Conservation (phyloP, 2,888 invertebrate genomes). For the Cephus nigrinus region DNA sequence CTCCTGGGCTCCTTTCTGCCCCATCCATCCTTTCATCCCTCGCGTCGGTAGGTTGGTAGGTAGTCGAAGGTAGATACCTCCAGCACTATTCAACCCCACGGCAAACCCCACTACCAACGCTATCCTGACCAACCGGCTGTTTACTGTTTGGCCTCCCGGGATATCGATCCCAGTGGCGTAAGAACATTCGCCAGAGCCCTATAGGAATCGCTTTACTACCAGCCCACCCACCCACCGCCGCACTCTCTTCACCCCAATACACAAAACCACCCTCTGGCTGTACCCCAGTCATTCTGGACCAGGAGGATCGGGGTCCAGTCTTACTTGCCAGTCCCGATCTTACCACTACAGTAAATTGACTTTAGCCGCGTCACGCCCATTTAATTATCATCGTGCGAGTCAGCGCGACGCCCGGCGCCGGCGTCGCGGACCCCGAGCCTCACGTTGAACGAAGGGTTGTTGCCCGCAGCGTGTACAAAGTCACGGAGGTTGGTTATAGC, state of each 20-base stretch:
- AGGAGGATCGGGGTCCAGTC: conserved; percentile 13
- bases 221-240: neutral
- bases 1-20: conserved; percentile 14
- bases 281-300: conserved; percentile 18
- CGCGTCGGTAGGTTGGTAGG: conserved; percentile 24
- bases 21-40: conserved; percentile 33
- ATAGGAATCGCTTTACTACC: neutral
- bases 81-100: conserved; percentile 16
- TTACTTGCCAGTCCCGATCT: conserved; percentile 23
- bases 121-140: conserved; percentile 66
- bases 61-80: conserved; percentile 19
- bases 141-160: conserved; percentile 66
- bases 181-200: conserved; percentile 37
- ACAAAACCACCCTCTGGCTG: neutral
- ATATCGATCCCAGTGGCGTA: conserved; percentile 66
- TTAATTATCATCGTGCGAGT: conserved; percentile 7
- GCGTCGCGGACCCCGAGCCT: neutral
- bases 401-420: conserved; percentile 10
- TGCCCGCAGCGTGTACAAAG: neutral
- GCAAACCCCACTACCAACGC: conserved; percentile 48
- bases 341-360: conserved; percentile 18
- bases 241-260: neutral
- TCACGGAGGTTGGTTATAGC: neutral
- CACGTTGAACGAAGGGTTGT: neutral
- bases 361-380: conserved; percentile 24